These are phyloP conservation scores for Drosophila miranda DNA, from an alignment of 1,140 invertebrate genomes.

Conservation along the genomic window DNA sequence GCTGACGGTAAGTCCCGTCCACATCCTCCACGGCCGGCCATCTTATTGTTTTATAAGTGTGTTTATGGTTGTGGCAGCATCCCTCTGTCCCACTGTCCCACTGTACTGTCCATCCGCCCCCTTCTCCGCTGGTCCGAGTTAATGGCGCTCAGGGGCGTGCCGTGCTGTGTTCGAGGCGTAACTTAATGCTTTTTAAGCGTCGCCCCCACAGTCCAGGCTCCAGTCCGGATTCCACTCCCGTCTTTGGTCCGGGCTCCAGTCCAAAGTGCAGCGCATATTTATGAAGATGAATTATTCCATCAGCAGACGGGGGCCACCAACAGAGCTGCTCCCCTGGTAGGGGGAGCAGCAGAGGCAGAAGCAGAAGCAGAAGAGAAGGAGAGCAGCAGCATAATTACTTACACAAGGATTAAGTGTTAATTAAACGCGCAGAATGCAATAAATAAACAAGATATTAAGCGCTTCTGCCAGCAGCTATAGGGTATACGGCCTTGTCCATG, in stretches of 20 bases:
- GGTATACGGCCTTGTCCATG: background rate
- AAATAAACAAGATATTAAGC: slow-evolving; percentile 80
- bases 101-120: background rate
- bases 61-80: slow-evolving; percentile 58
- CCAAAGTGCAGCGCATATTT: slow-evolving; percentile 77
- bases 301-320: slow-evolving; percentile 44
- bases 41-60: slow-evolving; percentile 79
- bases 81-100: slow-evolving; percentile 7
- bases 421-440: slow-evolving; percentile 78
- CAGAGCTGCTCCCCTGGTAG: slow-evolving; percentile 10
- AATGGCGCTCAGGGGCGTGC: slow-evolving; percentile 72
- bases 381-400: slow-evolving; percentile 69
- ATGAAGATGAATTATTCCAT: slow-evolving; percentile 80
- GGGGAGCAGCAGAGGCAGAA: slow-evolving; percentile 7
- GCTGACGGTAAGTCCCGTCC: slow-evolving; percentile 82
- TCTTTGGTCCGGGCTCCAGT: slow-evolving; percentile 19
- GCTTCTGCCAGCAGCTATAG: slow-evolving; percentile 36
- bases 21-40: slow-evolving; percentile 31
- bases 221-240: background rate
- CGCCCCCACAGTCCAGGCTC: slow-evolving; percentile 30
- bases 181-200: slow-evolving; percentile 80
- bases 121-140: slow-evolving; percentile 30
- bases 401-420: slow-evolving; percentile 80
- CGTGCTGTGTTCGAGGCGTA: slow-evolving; percentile 57
- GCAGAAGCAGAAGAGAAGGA: slow-evolving; percentile 9